Base-by-base conservation (phyloP, 2,888 invertebrate species). In the Electrophaes corylata region DNA sequence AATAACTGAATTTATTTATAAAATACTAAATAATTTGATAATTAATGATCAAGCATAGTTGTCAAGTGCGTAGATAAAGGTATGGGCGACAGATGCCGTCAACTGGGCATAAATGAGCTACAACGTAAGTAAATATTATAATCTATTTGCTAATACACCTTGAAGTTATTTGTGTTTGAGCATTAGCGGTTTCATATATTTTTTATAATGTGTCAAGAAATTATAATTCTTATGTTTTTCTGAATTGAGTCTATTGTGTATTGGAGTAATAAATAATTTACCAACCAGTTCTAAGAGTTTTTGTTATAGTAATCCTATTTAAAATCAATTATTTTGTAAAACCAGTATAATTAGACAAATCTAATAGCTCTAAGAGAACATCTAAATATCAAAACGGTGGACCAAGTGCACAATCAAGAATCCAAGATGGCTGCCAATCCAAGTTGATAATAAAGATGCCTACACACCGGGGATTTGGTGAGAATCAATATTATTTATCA, bases 391-490 rank as follows among this genome's bases (percentile, higher is more conserved):
- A 49, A 48, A 35, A 40, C 26, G 43, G 12, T n/a, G 19, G 6
- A 20, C 26, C 10, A 40, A 26, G 5, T 20, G 40, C 46, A 46
- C 14, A 50, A 10, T 64, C 67, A 71, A 74, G 71, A 60, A 58
- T 47, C 37, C 46, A 60, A 60, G 40, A 52, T 60, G 56, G 58
- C 58, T 16, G 49, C 60, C 16, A 31, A n/a, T 23, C 10, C 11
- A 31, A 41, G 16, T 33, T 26, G 31, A 40, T 23, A 70, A 72
- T 63, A 71, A 53, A 48, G 74, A 77, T 73, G 58, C 51, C 43
- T 57, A 3, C 77, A 72, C 77, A 20, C 72, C 79, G 68, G 8
- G 77, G 74, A 76, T 50, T 62, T 62, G 78, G 78, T 79, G 60
- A 79, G 78, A 74, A n/a, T 51, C 50, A 61, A 54, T 37, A 56